A percentile compares a stretch with the other conserved stretches of the same genome.
Conservation (phyloP, 2,888 invertebrate species). For the Caenorhabditis japonica region DNA sequence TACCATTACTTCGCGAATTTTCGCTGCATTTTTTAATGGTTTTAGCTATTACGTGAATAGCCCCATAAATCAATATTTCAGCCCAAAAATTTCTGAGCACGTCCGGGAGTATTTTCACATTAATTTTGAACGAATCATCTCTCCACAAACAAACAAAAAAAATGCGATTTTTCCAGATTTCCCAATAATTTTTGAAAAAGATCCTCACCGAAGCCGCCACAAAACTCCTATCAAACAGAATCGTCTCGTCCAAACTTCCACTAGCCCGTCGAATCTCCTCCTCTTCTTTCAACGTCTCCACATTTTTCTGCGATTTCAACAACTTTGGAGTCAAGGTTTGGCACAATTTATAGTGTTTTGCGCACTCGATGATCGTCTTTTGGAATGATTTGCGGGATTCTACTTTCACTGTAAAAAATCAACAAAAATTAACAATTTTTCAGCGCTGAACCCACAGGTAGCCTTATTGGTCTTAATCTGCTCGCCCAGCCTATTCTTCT, state of each 20-base stretch:
- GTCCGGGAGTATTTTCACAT: too few species aligned
- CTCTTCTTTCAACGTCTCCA: constrained; percentile 30
- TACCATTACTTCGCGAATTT: too few species aligned
- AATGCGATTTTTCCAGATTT: too few species aligned
- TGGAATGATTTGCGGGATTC: constrained; percentile 35
- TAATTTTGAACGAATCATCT: too few species aligned
- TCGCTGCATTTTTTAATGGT: too few species aligned
- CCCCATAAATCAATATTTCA: too few species aligned
- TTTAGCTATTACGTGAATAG: too few species aligned
- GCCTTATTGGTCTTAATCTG: constrained; percentile 23
- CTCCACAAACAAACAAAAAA: too few species aligned
- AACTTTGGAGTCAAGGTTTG: constrained; percentile 33
- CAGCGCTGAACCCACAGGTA: constrained; percentile 8
- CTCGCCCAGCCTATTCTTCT: constrained; percentile 9
- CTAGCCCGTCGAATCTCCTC: constrained; percentile 27
- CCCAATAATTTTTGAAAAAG: too few species aligned
- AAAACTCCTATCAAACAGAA: constrained; percentile 36
- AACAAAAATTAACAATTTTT: too few species aligned
- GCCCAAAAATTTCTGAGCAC: too few species aligned
- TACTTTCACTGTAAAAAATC: constrained; percentile 36
- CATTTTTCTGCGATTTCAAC: constrained; percentile 17
- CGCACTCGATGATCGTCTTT: constrained; percentile 34
- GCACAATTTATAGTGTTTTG: constrained; percentile 29
- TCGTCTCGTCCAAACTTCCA: constrained; percentile 40
- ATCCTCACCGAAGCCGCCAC: constrained; percentile 38